A percentile compares a stretch with the other conserved stretches of the same genome.
These are phyloP conservation scores for Aphidius colemani DNA, from an alignment of 2,888 invertebrate genomes.

Conservation along the genomic window DNA sequence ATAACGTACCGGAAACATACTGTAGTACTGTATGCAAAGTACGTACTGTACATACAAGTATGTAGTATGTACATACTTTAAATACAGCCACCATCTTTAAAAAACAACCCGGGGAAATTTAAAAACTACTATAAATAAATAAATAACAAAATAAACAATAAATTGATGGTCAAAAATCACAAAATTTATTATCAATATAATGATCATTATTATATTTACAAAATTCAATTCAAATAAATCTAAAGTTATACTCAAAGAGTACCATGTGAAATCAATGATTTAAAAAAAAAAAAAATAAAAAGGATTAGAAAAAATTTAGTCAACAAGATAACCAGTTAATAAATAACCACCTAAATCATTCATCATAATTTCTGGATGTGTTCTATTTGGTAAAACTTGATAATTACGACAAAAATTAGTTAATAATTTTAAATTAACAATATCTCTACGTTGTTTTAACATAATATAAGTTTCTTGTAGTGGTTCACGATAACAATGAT, in stretches of 20 bases:
- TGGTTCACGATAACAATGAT: conserved; percentile 79
- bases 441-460: conserved; percentile 73
- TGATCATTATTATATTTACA: neutral
- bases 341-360: conserved; percentile 87
- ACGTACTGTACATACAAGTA: too few species aligned
- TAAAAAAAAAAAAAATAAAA: conserved; percentile 18
- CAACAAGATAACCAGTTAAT: conserved; percentile 69
- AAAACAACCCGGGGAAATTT: too few species aligned
- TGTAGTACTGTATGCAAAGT: too few species aligned
- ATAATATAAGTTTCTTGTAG: conserved; percentile 81
- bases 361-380: conserved; percentile 94
- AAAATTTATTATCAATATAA: conserved; percentile 8
- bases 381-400: conserved; percentile 87
- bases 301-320: conserved; percentile 31
- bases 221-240: conserved; percentile 7
- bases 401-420: conserved; percentile 89
- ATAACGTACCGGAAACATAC: neutral
- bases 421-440: conserved; percentile 77
- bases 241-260: neutral
- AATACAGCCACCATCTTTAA: too few species aligned
- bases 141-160: neutral
- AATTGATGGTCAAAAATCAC: neutral
- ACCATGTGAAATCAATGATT: neutral
- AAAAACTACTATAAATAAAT: neutral
- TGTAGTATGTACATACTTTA: too few species aligned